Evolutionary conservation across 1,140 invertebrate species (phyloP), one percentile per base, ranked within the genome.

Genomic region (Drosophila pruinosa): DNA sequence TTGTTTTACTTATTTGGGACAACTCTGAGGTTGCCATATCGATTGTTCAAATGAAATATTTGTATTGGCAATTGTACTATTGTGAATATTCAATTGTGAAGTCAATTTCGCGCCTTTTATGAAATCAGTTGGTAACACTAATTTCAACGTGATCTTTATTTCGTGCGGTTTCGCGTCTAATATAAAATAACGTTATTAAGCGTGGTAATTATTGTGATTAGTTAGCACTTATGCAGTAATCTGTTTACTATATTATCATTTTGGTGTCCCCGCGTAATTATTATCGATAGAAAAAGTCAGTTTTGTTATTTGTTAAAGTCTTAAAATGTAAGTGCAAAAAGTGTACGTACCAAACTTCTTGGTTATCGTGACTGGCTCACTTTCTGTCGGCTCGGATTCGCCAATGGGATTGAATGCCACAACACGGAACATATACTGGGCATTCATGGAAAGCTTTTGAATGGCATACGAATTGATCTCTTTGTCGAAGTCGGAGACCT

Each of bases 341-440:
- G 0, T 24, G 7, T 56, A 89, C 91, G 80, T 92, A 95, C 94
- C 94, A 56, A 93, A 94, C 79, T 93, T 92, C 65, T 92, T 92
- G 77, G 94, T 95, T 36, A 95, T 93, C 24, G 93, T 92, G 12
- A 96, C 94, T 2, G 94, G 85, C 38, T 95, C 94, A 78, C 95
- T 95, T 91, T 95, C 94, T 14, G 95, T 91, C 3, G 95, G 93
- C 76, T 96, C 95, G 6, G 96, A 96, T 12, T 93, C 91, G 4
- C 97, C 97, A 54, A 97, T 93, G 4, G 95, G 93, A 92, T 98
- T 98, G 69, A 94, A 94, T 21, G 97, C 97, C 70, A 95, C 94
- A 14, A 98, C 94, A 69, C 97, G 93, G 93, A 97, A 98, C 91
- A 96, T 94, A 81, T 98, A 98, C 80, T 96, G 95, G 14, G 93